Percentiles rank a stretch among this genome's conserved stretches.
These are phyloP conservation scores for Ecdyonurus torrentis DNA, from an alignment of 2,888 invertebrate genomes.

Conservation along the genomic window DNA sequence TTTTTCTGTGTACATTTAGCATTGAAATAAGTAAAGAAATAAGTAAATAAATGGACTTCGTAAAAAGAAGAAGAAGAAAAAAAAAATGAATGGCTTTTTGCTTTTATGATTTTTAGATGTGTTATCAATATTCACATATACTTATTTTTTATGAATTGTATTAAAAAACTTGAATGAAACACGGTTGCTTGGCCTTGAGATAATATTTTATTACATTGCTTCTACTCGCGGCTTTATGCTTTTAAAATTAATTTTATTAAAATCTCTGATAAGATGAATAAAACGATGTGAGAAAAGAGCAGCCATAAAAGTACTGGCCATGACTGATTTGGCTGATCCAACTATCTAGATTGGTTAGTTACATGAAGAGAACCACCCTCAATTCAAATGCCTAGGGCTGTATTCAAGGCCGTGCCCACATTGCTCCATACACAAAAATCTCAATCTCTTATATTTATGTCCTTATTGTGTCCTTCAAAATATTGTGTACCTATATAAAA, in stretches of 20 bases:
- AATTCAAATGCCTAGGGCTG: neutral
- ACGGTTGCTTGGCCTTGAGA: neutral
- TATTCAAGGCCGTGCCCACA: neutral
- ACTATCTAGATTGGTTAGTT: neutral
- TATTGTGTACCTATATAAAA: too few relatives aligned
- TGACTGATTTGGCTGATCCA: neutral
- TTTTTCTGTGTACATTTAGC: too few relatives aligned
- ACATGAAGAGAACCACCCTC: neutral
- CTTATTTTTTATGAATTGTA: neutral
- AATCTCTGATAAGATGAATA: neutral
- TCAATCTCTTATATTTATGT: too few relatives aligned
- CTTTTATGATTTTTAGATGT: too few relatives aligned
- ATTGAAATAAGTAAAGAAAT: too few relatives aligned
- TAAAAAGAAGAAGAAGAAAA: neutral
- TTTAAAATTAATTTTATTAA: neutral
- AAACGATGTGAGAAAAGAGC: neutral
- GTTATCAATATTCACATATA: too few relatives aligned
- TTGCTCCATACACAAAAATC: too few relatives aligned
- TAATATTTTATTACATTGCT: too few relatives aligned
- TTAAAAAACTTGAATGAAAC: neutral
- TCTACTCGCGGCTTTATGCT: neutral
- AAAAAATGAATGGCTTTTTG: conserved; percentile 12
- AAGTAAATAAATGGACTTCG: too few relatives aligned
- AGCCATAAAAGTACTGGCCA: neutral
- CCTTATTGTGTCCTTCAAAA: too few relatives aligned